Percentiles rank a stretch among this genome's conserved stretches.
These are phyloP conservation scores for Bilobella aurantiaca DNA, from an alignment of 1,140 invertebrate genomes.

Conservation along the genomic window DNA sequence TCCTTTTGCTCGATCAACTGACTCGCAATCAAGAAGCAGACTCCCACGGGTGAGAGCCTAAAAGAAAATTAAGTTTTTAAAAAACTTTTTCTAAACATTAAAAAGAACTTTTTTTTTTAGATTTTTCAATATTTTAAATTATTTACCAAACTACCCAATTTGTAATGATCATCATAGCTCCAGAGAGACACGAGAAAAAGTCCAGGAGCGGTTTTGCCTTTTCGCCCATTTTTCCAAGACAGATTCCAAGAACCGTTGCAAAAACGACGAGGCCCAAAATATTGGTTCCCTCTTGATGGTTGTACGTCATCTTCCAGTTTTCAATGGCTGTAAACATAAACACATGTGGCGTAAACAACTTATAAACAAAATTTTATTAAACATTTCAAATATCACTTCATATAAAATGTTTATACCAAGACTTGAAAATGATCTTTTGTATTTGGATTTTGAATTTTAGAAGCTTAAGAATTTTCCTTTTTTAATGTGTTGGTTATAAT, in stretches of 20 bases:
- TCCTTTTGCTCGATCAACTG: constrained; percentile 48
- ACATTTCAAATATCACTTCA: too few relatives aligned
- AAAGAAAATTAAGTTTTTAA: constrained; percentile 4
- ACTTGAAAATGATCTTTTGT: too few relatives aligned
- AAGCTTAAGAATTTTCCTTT: too few relatives aligned
- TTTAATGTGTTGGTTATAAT: too few relatives aligned
- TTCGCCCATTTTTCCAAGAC: constrained; percentile 39
- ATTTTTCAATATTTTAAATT: background rate
- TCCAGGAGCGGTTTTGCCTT: constrained; percentile 41
- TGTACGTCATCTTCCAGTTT: constrained; percentile 37
- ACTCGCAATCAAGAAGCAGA: constrained; percentile 48
- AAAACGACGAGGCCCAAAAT: constrained; percentile 44
- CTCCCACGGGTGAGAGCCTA: constrained; percentile 51
- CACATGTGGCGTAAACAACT: too few relatives aligned
- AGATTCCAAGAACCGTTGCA: constrained; percentile 41
- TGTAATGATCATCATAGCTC: constrained; percentile 44
- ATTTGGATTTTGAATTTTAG: background rate
- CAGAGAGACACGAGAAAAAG: constrained; percentile 41
- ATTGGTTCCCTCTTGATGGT: constrained; percentile 40
- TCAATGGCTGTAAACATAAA: constrained; percentile 1
- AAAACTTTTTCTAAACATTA: background rate
- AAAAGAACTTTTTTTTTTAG: background rate
- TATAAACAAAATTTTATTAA: too few relatives aligned
- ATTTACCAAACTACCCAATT: constrained; percentile 41
- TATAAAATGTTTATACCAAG: too few relatives aligned